These are phyloP conservation scores for Cephus nigrinus DNA, from an alignment of 2,888 invertebrate genomes.

Conservation along the genomic window DNA sequence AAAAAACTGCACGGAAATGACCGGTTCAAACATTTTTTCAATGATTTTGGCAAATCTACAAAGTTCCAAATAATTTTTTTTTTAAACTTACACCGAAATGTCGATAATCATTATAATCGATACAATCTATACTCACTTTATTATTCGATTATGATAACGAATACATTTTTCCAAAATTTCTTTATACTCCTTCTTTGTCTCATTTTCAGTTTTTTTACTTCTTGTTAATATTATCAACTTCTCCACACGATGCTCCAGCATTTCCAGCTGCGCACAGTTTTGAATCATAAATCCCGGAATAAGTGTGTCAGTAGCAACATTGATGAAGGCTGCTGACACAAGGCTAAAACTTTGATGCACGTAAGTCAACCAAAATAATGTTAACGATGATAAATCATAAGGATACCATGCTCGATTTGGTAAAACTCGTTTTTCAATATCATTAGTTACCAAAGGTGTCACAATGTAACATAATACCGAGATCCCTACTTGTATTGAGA, in stretches of 20 bases:
- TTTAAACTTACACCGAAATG: no score
- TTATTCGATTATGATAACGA: slow-evolving; percentile 20
- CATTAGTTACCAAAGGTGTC: background rate
- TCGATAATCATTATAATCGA: no score
- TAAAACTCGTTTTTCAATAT: slow-evolving; percentile 2
- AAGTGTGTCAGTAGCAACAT: slow-evolving; percentile 18
- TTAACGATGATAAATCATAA: background rate
- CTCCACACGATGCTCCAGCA: slow-evolving; percentile 31
- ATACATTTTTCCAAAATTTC: slow-evolving; percentile 2
- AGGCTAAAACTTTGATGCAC: slow-evolving; percentile 13
- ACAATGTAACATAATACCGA: background rate
- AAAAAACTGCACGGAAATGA: slow-evolving; percentile 29
- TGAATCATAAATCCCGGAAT: slow-evolving; percentile 26
- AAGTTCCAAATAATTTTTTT: background rate
- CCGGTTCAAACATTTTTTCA: slow-evolving; percentile 21
- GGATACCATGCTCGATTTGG: slow-evolving; percentile 13
- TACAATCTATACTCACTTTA: slow-evolving; percentile 14
- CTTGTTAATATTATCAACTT: slow-evolving; percentile 5
- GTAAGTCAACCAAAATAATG: slow-evolving; percentile 9
- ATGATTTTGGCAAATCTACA: slow-evolving; percentile 17
- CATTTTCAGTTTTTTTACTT: background rate
- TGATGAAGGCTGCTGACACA: slow-evolving; percentile 11
- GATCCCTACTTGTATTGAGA: background rate
- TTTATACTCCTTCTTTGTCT: background rate
- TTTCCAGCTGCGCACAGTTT: slow-evolving; percentile 27